Base-by-base conservation (phyloP, 2,797 vertebrate species). In the Pteropus rufus region DNA sequence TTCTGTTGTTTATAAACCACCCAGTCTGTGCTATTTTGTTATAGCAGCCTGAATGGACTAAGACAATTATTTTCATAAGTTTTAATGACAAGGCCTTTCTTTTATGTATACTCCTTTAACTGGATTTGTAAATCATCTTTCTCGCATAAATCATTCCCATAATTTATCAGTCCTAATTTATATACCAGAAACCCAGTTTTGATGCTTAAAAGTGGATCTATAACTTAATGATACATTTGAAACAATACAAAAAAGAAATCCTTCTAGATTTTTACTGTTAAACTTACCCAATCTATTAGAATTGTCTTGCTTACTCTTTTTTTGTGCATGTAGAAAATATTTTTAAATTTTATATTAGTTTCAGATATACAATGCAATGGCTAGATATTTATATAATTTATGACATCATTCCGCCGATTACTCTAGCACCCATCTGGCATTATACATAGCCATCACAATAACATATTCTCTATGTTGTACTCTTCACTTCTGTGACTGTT, bases 81-180 rank as follows among this genome's bases (percentile, higher is more conserved):
- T 52, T 81, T 84, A 56, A 72, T 56, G 46, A 67, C 29, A 39
- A 41, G 16, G 3, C 0, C n/a, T 86, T 77, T 91, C 62, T 82
- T 84, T 77, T 72, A 44, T 76, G 7, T 83, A 12, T 73, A 19
- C 29, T 86, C 79, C 36, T 90, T 90, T 81, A 46, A 82, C 21
- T 86, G 39, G 34, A 62, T 95, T 87, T 93, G 52, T 87, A 41
- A 89, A 36, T 89, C 36, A 21, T 85, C 60, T 67, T 97, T 91
- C 39, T 83, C 39, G 10, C 26, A 83, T 69, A 79, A 86, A 31
- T 34, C 8, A 75, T 70, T 72, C 34, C 29, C 16, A 46, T 76
- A 62, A 81, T 64, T 23, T 10, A 14, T n/a, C 36, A 52, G 3
- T 84, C 80, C 34, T 5, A 2, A 88, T 44, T 34, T 86, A 88